These are phyloP conservation scores for Acanthosepion esculentum DNA, from an alignment of 2,888 invertebrate species.

Conservation along the genomic window DNA sequence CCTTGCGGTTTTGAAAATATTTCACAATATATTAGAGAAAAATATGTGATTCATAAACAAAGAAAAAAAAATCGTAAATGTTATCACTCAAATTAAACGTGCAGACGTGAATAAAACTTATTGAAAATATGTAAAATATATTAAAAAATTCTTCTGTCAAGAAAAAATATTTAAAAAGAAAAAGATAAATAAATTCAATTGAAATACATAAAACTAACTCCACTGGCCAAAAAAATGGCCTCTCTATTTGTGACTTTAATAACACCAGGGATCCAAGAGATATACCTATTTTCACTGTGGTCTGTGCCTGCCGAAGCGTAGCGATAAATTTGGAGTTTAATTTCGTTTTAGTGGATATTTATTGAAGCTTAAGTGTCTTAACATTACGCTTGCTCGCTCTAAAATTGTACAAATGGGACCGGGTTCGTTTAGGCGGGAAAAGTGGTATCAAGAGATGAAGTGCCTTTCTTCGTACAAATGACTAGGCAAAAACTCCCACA, in stretches of 20 bases:
- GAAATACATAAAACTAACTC: background rate
- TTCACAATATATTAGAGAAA: background rate
- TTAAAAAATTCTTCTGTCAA: background rate
- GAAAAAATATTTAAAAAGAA: background rate
- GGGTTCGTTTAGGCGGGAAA: background rate
- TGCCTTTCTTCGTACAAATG: background rate
- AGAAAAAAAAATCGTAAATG: background rate
- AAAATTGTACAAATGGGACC: background rate
- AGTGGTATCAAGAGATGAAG: background rate
- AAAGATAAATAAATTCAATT: background rate
- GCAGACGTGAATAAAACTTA: background rate
- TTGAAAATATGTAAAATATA: background rate
- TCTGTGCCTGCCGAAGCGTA: background rate
- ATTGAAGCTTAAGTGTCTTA: background rate
- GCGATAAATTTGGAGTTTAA: background rate
- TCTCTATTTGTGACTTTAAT: background rate
- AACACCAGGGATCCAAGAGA: background rate
- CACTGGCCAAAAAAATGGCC: background rate
- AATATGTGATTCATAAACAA: background rate
- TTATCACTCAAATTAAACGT: background rate
- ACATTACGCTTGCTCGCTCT: background rate
- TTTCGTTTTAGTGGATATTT: slow-evolving; percentile 33
- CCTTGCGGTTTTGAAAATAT: background rate
- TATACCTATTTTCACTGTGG: background rate
- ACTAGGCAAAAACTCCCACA: background rate